phyloP scores from a whole-genome alignment of 1,140 invertebrate species.

The Zeugodacus cucurbitae region DNA sequence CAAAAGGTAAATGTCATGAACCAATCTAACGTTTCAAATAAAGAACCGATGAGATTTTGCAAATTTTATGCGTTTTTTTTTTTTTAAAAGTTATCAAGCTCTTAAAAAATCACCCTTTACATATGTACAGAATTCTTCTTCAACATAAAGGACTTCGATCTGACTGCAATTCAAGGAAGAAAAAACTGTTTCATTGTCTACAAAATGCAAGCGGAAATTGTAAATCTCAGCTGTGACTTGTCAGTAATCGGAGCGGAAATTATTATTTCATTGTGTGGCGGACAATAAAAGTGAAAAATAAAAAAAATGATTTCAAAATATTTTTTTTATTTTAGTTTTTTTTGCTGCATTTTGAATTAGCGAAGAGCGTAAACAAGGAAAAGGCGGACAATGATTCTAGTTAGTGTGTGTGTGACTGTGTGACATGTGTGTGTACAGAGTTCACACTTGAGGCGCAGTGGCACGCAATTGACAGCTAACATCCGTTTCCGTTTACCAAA shows the following conservation, averaged over 20 bases:
- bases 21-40: too few species aligned
- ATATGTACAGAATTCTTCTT: too few species aligned
- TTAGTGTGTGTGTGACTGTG: neutral
- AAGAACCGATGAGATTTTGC: too few species aligned
- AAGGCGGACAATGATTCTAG: too few species aligned
- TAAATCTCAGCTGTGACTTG: slow-evolving; percentile 10
- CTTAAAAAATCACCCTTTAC: too few species aligned
- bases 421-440: neutral
- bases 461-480: slow-evolving; percentile 39
- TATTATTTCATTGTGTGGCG: slow-evolving; percentile 21
- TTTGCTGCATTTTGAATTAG: neutral
- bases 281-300: neutral
- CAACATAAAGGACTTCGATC: neutral
- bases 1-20: too few species aligned
- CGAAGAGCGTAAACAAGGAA: neutral
- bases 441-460: slow-evolving; percentile 25
- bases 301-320: neutral
- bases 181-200: neutral
- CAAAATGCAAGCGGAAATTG: slow-evolving; percentile 9
- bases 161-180: neutral
- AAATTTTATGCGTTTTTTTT: too few species aligned
- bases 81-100: too few species aligned
- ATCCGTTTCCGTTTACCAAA: slow-evolving; percentile 8
- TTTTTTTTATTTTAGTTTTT: neutral
- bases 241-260: slow-evolving; percentile 12